Conservation (phyloP, 2,888 invertebrate species). For the Drosophila setosimentum region DNA sequence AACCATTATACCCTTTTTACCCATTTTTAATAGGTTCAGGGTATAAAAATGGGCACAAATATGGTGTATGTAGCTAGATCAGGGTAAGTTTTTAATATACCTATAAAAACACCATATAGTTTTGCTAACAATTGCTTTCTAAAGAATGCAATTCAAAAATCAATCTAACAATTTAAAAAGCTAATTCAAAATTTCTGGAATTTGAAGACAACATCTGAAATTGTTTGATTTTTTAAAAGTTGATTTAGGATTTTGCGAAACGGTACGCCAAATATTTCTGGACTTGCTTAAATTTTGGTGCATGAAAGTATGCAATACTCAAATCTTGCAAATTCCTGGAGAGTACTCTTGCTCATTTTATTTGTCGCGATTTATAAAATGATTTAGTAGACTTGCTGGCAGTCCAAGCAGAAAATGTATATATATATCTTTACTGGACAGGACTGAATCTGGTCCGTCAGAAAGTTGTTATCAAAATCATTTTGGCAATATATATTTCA, state of each 20-base stretch:
- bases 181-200: not conserved
- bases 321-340: not conserved
- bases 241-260: not conserved
- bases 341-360: not conserved
- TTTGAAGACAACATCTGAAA: not conserved
- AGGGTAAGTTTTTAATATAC: slow-evolving; percentile 1
- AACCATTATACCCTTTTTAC: no score
- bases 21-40: no score
- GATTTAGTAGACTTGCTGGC: not conserved
- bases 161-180: not conserved
- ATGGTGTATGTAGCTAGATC: not conserved
- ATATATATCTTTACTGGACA: not conserved
- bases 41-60: not conserved
- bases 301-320: slow-evolving; percentile 40
- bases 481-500: not conserved
- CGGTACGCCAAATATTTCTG: not conserved
- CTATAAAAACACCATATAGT: not conserved
- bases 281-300: not conserved
- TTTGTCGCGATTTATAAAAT: not conserved
- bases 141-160: slow-evolving; percentile 6
- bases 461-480: not conserved
- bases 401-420: not conserved
- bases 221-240: not conserved
- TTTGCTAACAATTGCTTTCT: not conserved
- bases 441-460: not conserved